Conservation (phyloP, 2,888 invertebrate genomes). For the Meiosimyza platycephala region DNA sequence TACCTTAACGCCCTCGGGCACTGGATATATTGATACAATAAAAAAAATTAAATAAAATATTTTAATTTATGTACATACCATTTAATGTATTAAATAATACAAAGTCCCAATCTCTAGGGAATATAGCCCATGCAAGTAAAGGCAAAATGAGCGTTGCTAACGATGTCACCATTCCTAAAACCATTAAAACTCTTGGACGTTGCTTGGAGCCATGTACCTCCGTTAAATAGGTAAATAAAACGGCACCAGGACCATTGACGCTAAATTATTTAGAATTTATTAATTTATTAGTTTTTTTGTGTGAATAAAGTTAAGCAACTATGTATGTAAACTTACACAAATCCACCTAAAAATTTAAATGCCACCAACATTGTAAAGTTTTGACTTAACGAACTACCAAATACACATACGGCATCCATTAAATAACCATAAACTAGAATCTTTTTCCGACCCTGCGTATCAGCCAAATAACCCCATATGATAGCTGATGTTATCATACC, state of each 20-base stretch:
- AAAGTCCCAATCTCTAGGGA: conserved; percentile 74
- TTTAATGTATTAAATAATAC: conserved; percentile 64
- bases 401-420: conserved; percentile 73
- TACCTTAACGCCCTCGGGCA: too few relatives aligned
- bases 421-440: conserved; percentile 77
- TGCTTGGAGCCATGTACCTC: conserved; percentile 78
- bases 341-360: conserved; percentile 80
- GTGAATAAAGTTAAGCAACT: background rate
- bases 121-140: conserved; percentile 79
- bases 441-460: conserved; percentile 77
- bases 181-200: conserved; percentile 74
- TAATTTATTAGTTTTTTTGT: background rate
- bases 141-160: conserved; percentile 75
- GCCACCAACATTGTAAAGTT: conserved; percentile 75
- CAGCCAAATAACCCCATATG: conserved; percentile 83
- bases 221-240: conserved; percentile 78
- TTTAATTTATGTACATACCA: conserved; percentile 53
- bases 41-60: background rate
- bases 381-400: conserved; percentile 75
- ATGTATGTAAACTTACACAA: conserved; percentile 80
- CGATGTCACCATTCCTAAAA: conserved; percentile 76
- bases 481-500: conserved; percentile 82
- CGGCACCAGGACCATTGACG: conserved; percentile 79
- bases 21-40: too few relatives aligned
- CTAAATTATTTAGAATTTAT: conserved; percentile 64